Conservation (phyloP, 92 coral and sea anemone species). For the Epizoanthus stellaris region DNA sequence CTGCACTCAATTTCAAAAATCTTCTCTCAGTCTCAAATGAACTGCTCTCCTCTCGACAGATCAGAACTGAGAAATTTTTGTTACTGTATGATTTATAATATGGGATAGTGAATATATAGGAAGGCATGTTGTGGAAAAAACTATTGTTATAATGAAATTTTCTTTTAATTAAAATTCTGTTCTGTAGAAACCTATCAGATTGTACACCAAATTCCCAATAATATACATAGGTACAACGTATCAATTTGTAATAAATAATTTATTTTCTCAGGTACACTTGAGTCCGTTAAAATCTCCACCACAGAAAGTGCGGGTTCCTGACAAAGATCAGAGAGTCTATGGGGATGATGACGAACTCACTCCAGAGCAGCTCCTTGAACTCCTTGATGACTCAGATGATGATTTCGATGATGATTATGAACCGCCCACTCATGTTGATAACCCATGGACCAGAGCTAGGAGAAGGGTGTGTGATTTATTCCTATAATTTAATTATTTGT, state of each 20-base stretch:
- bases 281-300: constrained; percentile 89
- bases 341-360: constrained; percentile 84
- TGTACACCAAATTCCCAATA: too few relatives aligned
- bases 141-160: too few relatives aligned
- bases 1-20: too few relatives aligned
- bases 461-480: constrained; percentile 22
- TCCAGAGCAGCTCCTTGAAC: constrained; percentile 62
- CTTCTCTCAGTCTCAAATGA: too few relatives aligned
- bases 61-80: too few relatives aligned
- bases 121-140: too few relatives aligned
- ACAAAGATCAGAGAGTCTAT: constrained; percentile 86
- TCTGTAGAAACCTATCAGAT: too few relatives aligned
- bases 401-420: constrained; percentile 83
- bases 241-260: not conserved
- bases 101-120: too few relatives aligned
- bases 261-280: constrained; percentile 68
- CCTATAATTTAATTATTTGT: not conserved
- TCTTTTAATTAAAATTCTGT: too few relatives aligned
- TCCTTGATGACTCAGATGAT: constrained; percentile 55
- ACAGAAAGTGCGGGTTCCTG: constrained; percentile 84
- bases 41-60: too few relatives aligned
- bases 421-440: constrained; percentile 56
- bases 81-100: too few relatives aligned
- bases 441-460: constrained; percentile 61
- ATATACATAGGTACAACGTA: too few relatives aligned